A percentile compares a stretch with the other conserved stretches of the same genome.
Evolutionary conservation across 2,888 invertebrate species (phyloP).

Genomic region (Trimorus sp.): DNA sequence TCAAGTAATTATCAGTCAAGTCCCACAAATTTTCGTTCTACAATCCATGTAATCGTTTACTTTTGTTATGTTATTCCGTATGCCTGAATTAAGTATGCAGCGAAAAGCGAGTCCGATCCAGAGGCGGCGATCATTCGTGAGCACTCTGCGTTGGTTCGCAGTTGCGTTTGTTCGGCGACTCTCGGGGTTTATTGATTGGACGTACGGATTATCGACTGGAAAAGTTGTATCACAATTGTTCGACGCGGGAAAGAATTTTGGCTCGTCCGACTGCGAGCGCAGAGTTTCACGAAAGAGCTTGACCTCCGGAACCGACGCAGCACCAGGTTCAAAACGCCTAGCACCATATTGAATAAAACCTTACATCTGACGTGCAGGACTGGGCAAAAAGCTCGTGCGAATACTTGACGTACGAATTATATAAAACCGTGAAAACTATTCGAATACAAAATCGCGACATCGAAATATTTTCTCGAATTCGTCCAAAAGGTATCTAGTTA

Average conservation of each 20-base stretch:
- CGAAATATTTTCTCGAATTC: slow-evolving; percentile 44
- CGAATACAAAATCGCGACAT: slow-evolving; percentile 45
- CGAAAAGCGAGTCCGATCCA: slow-evolving; percentile 43
- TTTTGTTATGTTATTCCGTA: slow-evolving; percentile 21
- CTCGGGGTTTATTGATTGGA: background rate
- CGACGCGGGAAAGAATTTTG: background rate
- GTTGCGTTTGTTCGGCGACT: too few species aligned
- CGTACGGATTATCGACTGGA: background rate
- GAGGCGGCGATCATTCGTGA: too few species aligned
- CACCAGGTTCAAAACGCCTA: slow-evolving; percentile 70
- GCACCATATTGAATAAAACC: slow-evolving; percentile 69
- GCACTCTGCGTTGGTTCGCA: too few species aligned
- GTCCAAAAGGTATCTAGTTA: slow-evolving; percentile 44
- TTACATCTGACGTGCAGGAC: slow-evolving; percentile 56
- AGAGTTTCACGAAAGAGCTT: slow-evolving; percentile 37
- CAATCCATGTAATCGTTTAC: slow-evolving; percentile 38
- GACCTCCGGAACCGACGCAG: slow-evolving; percentile 52
- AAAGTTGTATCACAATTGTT: background rate
- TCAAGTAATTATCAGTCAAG: slow-evolving; percentile 77
- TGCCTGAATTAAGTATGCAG: slow-evolving; percentile 55
- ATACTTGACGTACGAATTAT: slow-evolving; percentile 58
- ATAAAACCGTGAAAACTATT: slow-evolving; percentile 53
- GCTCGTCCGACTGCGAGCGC: background rate
- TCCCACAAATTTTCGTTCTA: slow-evolving; percentile 64
- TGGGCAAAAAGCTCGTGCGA: slow-evolving; percentile 63